Conservation (phyloP, 2,113 vertebrate species). For the Dicrurus megarhynchus region DNA sequence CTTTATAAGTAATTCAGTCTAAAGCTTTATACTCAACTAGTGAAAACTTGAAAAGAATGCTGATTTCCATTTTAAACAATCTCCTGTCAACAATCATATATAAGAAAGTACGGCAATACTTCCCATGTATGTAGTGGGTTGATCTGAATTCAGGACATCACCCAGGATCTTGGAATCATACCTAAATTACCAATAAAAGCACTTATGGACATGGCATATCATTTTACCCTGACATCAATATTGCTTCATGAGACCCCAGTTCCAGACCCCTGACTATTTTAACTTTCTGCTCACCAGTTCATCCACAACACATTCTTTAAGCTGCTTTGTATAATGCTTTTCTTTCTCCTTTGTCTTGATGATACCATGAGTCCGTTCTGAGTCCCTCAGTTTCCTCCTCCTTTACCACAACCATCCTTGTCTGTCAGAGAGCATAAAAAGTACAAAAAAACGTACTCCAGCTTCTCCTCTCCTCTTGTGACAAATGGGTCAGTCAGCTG, state of each 20-base stretch:
- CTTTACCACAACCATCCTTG: background rate
- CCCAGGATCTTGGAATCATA: background rate
- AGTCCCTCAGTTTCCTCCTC: background rate
- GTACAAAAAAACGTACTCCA: background rate
- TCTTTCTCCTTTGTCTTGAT: background rate
- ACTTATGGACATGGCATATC: background rate
- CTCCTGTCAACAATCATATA: background rate
- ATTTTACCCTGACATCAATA: background rate
- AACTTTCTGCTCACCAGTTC: background rate
- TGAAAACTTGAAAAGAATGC: background rate
- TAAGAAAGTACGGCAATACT: background rate
- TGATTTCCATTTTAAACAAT: background rate
- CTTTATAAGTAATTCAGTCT: background rate
- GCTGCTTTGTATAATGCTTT: background rate
- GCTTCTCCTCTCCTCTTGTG: background rate
- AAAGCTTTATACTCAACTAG: background rate
- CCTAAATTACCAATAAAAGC: background rate
- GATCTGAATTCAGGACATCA: background rate
- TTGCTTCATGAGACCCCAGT: background rate
- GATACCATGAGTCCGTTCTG: background rate
- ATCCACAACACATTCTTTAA: background rate
- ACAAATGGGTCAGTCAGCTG: background rate
- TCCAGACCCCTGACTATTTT: background rate
- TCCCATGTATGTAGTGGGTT: background rate
- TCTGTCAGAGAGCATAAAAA: background rate